Evolutionary conservation across 1,140 invertebrate species (phyloP).

Genomic region (Saxidomus purpurata): DNA sequence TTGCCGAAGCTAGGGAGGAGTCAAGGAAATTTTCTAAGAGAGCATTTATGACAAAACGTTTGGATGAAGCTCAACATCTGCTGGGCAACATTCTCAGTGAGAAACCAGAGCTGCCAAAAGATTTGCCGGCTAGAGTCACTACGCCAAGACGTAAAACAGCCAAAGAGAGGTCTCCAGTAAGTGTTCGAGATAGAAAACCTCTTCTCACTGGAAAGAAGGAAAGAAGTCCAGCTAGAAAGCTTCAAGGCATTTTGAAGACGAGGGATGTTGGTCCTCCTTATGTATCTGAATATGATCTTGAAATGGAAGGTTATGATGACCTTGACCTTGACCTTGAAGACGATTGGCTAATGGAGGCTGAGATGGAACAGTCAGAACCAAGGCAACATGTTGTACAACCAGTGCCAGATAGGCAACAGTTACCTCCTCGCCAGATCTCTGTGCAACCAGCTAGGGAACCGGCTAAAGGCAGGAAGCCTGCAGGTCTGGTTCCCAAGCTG

Average conservation of each 20-base stretch:
- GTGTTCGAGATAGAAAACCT: not conserved
- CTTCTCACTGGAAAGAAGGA: not conserved
- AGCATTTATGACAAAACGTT: slow-evolving; percentile 73
- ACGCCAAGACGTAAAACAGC: slow-evolving; percentile 60
- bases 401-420: not conserved
- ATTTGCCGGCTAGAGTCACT: slow-evolving; percentile 52
- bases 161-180: slow-evolving; percentile 50
- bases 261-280: slow-evolving; percentile 45
- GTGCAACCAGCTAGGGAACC: slow-evolving; percentile 24
- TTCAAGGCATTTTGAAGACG: slow-evolving; percentile 27
- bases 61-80: slow-evolving; percentile 78
- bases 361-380: not conserved
- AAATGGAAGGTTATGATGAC: slow-evolving; percentile 49
- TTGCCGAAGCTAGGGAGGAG: slow-evolving; percentile 61
- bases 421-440: not conserved
- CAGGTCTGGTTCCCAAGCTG: slow-evolving; percentile 40
- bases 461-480: slow-evolving; percentile 6
- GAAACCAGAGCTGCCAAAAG: slow-evolving; percentile 76
- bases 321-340: slow-evolving; percentile 50
- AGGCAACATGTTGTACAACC: not conserved
- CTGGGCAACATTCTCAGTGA: slow-evolving; percentile 80
- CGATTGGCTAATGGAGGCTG: slow-evolving; percentile 4
- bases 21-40: slow-evolving; percentile 65
- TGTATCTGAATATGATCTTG: not conserved
- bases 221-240: not conserved